A percentile compares a stretch with the other conserved stretches of the same genome.
Conservation (phyloP, 2,888 invertebrate genomes). For the Tipula unca region DNA sequence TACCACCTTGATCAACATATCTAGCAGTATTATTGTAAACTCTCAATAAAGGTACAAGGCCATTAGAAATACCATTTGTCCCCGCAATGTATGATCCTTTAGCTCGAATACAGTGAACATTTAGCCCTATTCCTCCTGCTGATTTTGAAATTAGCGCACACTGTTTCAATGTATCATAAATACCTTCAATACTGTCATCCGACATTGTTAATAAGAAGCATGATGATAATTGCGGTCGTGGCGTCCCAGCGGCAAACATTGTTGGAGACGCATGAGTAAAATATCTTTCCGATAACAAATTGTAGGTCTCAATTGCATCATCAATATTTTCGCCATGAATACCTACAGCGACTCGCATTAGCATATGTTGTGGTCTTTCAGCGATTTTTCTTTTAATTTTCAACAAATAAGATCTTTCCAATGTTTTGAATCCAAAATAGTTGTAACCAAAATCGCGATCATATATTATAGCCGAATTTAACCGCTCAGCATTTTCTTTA, state of each 20-base stretch:
- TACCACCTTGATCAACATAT: constrained; percentile 97
- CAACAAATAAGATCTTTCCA: constrained; percentile 90
- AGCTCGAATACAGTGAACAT: constrained; percentile 90
- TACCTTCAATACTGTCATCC: constrained; percentile 92
- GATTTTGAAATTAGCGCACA: constrained; percentile 95
- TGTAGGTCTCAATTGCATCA: constrained; percentile 89
- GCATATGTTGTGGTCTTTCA: constrained; percentile 96
- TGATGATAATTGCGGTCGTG: constrained; percentile 84
- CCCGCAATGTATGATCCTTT: constrained; percentile 88
- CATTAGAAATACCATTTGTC: constrained; percentile 91
- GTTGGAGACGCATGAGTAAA: constrained; percentile 99
- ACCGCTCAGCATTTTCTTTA: constrained; percentile 72
- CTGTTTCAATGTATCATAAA: constrained; percentile 82
- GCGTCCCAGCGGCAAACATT: constrained; percentile 89
- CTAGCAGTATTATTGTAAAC: constrained; percentile 93
- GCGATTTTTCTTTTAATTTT: constrained; percentile 87
- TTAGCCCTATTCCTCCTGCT: constrained; percentile 95
- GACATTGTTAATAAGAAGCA: constrained; percentile 93
- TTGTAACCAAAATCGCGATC: constrained; percentile 95
- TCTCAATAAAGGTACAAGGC: constrained; percentile 89
- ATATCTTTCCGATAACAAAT: constrained; percentile 86
- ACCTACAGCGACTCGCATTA: constrained; percentile 95
- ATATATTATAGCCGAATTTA: constrained; percentile 94
- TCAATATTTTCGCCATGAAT: constrained; percentile 93
- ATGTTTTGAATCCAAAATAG: constrained; percentile 98